Base-by-base conservation (phyloP, 2,888 invertebrate species). In the Acleris sparsana region DNA sequence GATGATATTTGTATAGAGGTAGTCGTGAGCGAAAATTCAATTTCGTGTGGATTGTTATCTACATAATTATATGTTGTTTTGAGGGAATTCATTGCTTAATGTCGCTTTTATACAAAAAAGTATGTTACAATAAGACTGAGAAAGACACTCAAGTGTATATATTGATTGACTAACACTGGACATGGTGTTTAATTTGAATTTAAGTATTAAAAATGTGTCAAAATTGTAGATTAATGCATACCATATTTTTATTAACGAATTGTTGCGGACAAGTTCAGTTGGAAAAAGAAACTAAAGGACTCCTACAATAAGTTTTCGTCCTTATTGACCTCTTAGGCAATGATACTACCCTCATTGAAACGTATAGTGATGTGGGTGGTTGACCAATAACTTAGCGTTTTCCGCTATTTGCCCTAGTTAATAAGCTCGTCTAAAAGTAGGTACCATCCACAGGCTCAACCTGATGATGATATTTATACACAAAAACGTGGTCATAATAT, bases 151-250 rank as follows among this genome's bases (percentile, higher is more conserved):
- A 44, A 44, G 17, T 46, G 46, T 46, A 46, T 17, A n/a, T 46
- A n/a, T n/a, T 46, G 7, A 29, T 29, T 33, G 29, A 53, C 11
- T 17, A 29, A 53, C 29, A 29, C 5, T 29, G 2, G 5, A 53
- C 25, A 33, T 29, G 53, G 53, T 53, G 53, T 29, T 53, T 53
- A 9, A 18, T 29, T 53, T 53, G 17, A 25, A 53, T 29, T 17
- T 18, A 33, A n/a, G 25, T 29, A 33, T 29, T 53, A 22, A 29
- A 52, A 16, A 17, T 46, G 46, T 17, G 46, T 46, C 46, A n/a
- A 46, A 16, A n/a, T 17, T 11, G 13, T 39, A 39, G 39, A 33
- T 33, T 39, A 39, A 33, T 33, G 11, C 11, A 13, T 13, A 13
- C 13, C 39, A 39, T 13, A 39, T 13, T 39, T 39, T 39, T 39